Conservation (phyloP, 2,888 invertebrate species). For the Clostera curtula region DNA sequence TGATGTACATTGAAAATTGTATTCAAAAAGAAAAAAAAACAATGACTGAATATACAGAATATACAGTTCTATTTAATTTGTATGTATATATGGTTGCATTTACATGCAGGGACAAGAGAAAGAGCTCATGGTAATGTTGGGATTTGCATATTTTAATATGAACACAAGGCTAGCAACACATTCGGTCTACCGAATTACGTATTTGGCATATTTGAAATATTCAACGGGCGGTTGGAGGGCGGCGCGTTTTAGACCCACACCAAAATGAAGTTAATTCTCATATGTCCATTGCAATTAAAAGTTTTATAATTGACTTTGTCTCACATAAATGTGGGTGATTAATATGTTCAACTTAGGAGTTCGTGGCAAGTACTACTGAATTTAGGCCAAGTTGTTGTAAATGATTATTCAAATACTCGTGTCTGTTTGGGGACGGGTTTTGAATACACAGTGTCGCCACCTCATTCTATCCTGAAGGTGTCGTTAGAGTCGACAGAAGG, state of each 20-base stretch:
- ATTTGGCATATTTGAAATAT: slow-evolving; percentile 50
- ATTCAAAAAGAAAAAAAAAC: no score
- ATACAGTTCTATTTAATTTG: slow-evolving; percentile 5
- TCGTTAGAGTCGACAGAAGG: no score
- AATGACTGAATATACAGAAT: no score
- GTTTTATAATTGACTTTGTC: slow-evolving; percentile 1
- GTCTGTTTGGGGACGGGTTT: no score
- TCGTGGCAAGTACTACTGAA: slow-evolving; percentile 10
- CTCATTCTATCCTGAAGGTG: no score
- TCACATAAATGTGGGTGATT: background rate
- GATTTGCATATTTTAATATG: slow-evolving; percentile 68
- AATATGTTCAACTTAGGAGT: background rate
- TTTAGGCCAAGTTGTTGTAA: no score
- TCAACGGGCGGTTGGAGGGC: slow-evolving; percentile 26
- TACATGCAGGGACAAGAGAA: slow-evolving; percentile 32
- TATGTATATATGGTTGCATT: slow-evolving; percentile 32
- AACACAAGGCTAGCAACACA: slow-evolving; percentile 36
- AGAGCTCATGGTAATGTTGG: slow-evolving; percentile 47
- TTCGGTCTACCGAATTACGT: slow-evolving; percentile 43
- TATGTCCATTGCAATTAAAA: slow-evolving; percentile 4
- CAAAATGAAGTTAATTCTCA: slow-evolving; percentile 17
- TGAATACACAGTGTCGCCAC: no score
- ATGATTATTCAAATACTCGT: no score
- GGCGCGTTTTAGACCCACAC: slow-evolving; percentile 13
- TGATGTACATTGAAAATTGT: no score